Evolutionary conservation across 2,113 vertebrate genomes (phyloP).

Genomic region (Zosterops borbonicus): DNA sequence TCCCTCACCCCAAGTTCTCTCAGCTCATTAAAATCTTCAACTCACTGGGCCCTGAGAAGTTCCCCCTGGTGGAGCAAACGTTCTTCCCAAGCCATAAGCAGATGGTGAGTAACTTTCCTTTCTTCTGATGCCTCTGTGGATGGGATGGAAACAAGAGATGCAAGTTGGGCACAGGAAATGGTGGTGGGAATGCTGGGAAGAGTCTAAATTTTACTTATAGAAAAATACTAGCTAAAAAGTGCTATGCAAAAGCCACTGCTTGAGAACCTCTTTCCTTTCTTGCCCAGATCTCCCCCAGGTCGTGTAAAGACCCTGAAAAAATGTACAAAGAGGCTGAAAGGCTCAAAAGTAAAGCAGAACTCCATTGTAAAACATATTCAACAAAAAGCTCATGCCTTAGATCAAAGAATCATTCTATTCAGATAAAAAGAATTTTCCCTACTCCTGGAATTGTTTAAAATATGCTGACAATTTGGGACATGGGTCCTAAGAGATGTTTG

Average conservation of each 20-base stretch:
- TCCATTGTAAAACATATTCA: not conserved
- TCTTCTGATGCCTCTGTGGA: not conserved
- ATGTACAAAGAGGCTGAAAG: not conserved
- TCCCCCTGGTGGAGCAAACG: constrained; percentile 93
- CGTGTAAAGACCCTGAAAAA: not conserved
- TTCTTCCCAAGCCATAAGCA: constrained; percentile 93
- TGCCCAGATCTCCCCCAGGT: not conserved
- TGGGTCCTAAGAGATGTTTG: not conserved
- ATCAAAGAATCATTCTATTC: not conserved
- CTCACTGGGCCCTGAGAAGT: constrained; percentile 89
- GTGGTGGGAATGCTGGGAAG: not conserved
- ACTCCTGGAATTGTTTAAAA: not conserved
- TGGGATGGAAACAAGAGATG: not conserved
- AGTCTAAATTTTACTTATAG: not conserved
- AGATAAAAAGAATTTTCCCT: not conserved
- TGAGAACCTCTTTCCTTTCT: not conserved
- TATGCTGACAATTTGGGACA: not conserved
- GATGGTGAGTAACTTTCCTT: constrained; percentile 88
- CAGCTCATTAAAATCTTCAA: constrained; percentile 97
- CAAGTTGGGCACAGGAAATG: not conserved
- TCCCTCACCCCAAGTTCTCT: constrained; percentile 82
- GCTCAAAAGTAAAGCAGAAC: not conserved
- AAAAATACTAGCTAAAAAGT: not conserved
- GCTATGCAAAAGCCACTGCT: not conserved
- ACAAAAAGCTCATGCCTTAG: not conserved